Evolutionary conservation across 2,113 vertebrate genomes (phyloP).

Genomic region (Caretta caretta): DNA sequence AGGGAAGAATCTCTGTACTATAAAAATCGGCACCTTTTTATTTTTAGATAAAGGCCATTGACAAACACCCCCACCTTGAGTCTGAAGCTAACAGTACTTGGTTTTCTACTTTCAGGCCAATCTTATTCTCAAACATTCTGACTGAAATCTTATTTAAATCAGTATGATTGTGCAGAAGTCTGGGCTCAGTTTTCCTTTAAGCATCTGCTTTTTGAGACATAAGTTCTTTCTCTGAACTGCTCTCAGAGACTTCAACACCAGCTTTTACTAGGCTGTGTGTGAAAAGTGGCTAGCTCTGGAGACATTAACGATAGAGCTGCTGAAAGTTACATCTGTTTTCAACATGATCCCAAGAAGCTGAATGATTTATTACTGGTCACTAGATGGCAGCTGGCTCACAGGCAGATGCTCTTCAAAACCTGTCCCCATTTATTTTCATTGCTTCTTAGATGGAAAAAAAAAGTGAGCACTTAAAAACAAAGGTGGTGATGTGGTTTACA

Average conservation of each 20-base stretch:
- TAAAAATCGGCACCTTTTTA: background rate
- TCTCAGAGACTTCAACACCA: background rate
- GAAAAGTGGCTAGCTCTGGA: accelerated
- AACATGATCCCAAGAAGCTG: background rate
- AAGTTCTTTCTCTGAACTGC: accelerated
- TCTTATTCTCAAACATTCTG: no score
- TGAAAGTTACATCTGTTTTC: background rate
- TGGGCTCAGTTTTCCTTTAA: background rate
- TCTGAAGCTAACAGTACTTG: background rate
- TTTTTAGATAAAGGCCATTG: background rate
- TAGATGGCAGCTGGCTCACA: constrained; percentile 62
- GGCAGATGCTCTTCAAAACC: constrained; percentile 18
- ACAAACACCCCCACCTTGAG: background rate
- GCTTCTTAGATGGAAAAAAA: background rate
- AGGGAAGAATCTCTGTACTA: background rate
- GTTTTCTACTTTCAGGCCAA: background rate
- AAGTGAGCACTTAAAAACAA: background rate
- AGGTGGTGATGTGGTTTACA: background rate
- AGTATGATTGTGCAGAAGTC: no score
- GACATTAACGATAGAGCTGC: accelerated
- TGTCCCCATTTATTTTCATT: background rate
- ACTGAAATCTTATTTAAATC: background rate
- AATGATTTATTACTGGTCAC: constrained; percentile 42
- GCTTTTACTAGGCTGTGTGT: background rate
- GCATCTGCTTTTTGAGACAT: background rate